These are phyloP conservation scores for Notarius quadriscutis DNA, from an alignment of 2,113 vertebrate genomes.

Conservation along the genomic window DNA sequence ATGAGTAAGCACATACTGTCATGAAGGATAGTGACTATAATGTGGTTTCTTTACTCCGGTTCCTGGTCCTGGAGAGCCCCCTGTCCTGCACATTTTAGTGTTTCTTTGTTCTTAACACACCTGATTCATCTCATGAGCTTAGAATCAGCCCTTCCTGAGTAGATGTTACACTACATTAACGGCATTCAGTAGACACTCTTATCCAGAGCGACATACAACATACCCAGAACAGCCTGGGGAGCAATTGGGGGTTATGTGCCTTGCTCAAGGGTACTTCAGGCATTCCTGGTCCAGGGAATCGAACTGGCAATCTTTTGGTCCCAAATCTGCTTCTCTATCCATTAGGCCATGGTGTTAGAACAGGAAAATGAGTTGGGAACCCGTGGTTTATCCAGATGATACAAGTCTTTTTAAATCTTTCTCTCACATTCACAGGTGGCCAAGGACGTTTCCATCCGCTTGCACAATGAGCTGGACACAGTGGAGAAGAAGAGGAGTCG, in stretches of 20 bases:
- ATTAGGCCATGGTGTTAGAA: not conserved
- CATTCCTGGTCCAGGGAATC: no score
- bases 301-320: no score
- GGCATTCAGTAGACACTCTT: no score
- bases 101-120: not conserved
- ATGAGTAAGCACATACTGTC: no score
- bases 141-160: not conserved
- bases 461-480: slow-evolving; percentile 90
- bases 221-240: no score
- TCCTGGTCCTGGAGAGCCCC: not conserved
- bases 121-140: not conserved
- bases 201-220: no score
- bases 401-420: not conserved
- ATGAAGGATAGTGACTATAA: not conserved
- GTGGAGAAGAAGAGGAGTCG: slow-evolving; percentile 90
- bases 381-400: not conserved
- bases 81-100: not conserved
- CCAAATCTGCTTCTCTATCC: no score
- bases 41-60: not conserved
- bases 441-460: slow-evolving; percentile 93
- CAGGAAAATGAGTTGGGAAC: not conserved
- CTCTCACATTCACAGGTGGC: slow-evolving; percentile 78
- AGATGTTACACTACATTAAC: no score
- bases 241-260: no score
- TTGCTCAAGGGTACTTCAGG: no score